Evolutionary conservation across 2,888 invertebrate genomes (phyloP), one percentile per base, ranked within the genome.

Genomic region (Megaustenia siamemsis): DNA sequence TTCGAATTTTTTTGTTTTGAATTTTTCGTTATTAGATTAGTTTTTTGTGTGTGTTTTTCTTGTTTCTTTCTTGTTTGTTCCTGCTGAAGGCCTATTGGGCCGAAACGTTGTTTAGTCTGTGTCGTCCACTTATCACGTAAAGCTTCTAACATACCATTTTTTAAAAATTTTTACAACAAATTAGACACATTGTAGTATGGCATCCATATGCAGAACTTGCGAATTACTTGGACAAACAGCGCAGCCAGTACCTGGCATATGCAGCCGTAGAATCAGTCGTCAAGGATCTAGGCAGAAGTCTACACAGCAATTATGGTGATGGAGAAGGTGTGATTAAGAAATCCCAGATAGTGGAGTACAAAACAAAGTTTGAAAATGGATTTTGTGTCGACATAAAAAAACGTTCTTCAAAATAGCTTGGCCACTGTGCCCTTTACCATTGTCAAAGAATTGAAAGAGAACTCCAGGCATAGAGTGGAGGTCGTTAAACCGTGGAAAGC

Each of bases 261-360:
- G 90, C 88, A 8, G 90, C 89, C 79, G 84, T 92, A 21, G 90
- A 90, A 80, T 91, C 91, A 10, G 86, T 89, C 24, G 90, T 90
- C 4, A 84, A 81, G 8, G 86, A 90, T 8, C 66, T 88, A 10
- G 86, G 87, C 1, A 85, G 86, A 12, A 73, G 86, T 0, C 76
- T 90, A 63, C 79, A 60, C n/a, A 91, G 90, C 68, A 86, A 86
- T 12, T 82, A 89, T 85, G 86, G 86, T 1, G 79, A 85, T 0
- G 82, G 85, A 43, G 40, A 76, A 35, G 92, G 92, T 12, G 91
- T 91, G 28, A 86, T 91, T 2, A 87, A 88, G 71, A 84, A 86
- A 15, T 85, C 86, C 10, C 83, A 83, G 24, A 82, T 90, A 21
- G 85, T 88, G n/a, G 92, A 92, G 82, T 91, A 91, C 86, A 90